Evolutionary conservation across 2,797 vertebrate genomes (phyloP).

Genomic region (Masticophis lateralis): DNA sequence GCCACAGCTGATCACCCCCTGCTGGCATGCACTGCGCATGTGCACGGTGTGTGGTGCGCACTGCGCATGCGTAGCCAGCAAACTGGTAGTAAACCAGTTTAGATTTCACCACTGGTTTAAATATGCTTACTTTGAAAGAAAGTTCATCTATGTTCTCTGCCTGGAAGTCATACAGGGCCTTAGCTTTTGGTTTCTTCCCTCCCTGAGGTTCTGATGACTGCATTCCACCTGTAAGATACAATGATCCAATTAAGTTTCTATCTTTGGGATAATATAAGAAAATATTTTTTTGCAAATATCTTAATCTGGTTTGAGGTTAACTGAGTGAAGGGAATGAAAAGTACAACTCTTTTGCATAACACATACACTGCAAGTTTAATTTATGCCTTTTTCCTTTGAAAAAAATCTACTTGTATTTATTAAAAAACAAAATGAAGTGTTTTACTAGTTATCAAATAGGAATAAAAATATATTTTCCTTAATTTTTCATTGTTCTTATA

Average conservation of each 20-base stretch:
- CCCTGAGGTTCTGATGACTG: constrained; percentile 47
- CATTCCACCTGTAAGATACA: constrained; percentile 55
- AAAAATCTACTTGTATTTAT: background rate
- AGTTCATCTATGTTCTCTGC: constrained; percentile 87
- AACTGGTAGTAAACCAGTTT: no score
- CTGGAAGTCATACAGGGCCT: constrained; percentile 81
- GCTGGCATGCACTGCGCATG: no score
- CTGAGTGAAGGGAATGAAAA: background rate
- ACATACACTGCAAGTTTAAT: background rate
- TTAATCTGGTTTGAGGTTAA: background rate
- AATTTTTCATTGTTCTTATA: background rate
- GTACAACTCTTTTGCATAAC: background rate
- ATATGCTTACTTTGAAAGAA: constrained; percentile 76
- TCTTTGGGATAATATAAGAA: background rate
- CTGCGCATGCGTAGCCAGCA: no score
- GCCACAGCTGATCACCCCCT: no score
- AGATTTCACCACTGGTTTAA: background rate
- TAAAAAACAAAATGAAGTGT: background rate
- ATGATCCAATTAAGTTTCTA: constrained; percentile 32
- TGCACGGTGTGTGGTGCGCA: no score
- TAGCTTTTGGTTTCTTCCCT: constrained; percentile 71
- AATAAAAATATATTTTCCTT: background rate
- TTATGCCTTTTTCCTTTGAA: background rate
- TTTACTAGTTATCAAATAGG: background rate
- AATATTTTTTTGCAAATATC: background rate